These are phyloP conservation scores for Selene dorsalis DNA, from an alignment of 2,797 vertebrate species.

Conservation along the genomic window DNA sequence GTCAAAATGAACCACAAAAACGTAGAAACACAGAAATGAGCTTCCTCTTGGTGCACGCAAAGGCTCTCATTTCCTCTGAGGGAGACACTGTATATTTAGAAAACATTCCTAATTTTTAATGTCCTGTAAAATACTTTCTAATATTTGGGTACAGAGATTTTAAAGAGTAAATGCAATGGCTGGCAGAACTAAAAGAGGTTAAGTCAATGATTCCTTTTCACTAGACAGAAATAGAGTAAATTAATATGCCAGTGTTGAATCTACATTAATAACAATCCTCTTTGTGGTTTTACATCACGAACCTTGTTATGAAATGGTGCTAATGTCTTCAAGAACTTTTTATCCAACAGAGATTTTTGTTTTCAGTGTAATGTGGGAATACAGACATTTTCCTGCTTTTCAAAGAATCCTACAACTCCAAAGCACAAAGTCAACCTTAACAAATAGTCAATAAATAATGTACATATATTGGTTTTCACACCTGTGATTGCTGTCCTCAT, in stretches of 20 bases:
- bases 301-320: slow-evolving; percentile 70
- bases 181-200: background rate
- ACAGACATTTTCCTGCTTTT: slow-evolving; percentile 25
- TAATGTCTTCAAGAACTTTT: slow-evolving; percentile 55
- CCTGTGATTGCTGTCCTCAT: slow-evolving; percentile 41
- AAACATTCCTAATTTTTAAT: slow-evolving; percentile 20
- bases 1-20: slow-evolving; percentile 32
- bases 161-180: slow-evolving; percentile 18
- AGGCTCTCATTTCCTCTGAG: slow-evolving; percentile 8
- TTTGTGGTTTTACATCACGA: slow-evolving; percentile 24
- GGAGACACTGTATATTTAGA: slow-evolving; percentile 2
- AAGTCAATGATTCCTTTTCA: slow-evolving; percentile 14
- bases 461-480: slow-evolving; percentile 51
- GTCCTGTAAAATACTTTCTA: slow-evolving; percentile 34
- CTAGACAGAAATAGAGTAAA: slow-evolving; percentile 15
- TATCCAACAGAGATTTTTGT: slow-evolving; percentile 29
- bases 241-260: slow-evolving; percentile 30
- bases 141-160: slow-evolving; percentile 13
- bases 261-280: slow-evolving; percentile 9
- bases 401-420: slow-evolving; percentile 50
- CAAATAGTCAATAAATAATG: slow-evolving; percentile 42
- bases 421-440: slow-evolving; percentile 60
- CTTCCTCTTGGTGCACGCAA: slow-evolving; percentile 24
- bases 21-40: slow-evolving; percentile 41
- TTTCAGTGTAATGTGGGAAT: slow-evolving; percentile 20